phyloP scores from a whole-genome alignment of 2,888 invertebrate genomes.

The Apotomis capreana region DNA sequence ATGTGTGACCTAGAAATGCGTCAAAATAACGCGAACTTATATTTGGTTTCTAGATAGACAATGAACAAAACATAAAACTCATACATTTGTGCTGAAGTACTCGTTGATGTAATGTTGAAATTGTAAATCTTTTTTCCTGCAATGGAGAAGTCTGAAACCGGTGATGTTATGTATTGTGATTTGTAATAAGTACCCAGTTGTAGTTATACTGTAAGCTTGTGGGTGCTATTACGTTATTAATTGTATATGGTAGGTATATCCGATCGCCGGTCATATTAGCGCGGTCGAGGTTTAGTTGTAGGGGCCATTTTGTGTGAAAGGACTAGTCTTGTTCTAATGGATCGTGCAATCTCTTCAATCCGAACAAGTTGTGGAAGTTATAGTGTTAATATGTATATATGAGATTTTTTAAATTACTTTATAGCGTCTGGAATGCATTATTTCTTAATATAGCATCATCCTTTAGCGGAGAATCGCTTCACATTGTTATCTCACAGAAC shows the following conservation, averaged over 20 bases:
- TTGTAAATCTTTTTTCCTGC: conserved; percentile 34
- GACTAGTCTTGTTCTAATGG: conserved; percentile 39
- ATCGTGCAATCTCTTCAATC: conserved; percentile 9
- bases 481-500: too few relatives aligned
- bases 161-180: conserved; percentile 41
- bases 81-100: conserved; percentile 10
- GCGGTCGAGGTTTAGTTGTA: conserved; percentile 23
- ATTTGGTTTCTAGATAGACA: not conserved
- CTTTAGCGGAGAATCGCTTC: too few relatives aligned
- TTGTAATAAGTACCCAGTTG: conserved; percentile 40
- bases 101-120: conserved; percentile 12
- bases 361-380: too few relatives aligned
- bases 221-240: conserved; percentile 41
- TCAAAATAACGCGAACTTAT: not conserved
- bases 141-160: conserved; percentile 37
- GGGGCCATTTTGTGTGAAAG: conserved; percentile 40
- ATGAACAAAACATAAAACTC: not conserved
- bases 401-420: too few relatives aligned
- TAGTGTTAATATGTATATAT: too few relatives aligned
- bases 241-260: conserved; percentile 32
- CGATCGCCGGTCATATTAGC: conserved; percentile 20
- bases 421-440: too few relatives aligned
- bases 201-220: conserved; percentile 41
- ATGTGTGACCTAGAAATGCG: not conserved
- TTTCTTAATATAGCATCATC: too few relatives aligned